Evolutionary conservation across 2,113 vertebrate genomes (phyloP), one percentile per base, ranked within the genome.

Genomic region (Epinephelus moara): DNA sequence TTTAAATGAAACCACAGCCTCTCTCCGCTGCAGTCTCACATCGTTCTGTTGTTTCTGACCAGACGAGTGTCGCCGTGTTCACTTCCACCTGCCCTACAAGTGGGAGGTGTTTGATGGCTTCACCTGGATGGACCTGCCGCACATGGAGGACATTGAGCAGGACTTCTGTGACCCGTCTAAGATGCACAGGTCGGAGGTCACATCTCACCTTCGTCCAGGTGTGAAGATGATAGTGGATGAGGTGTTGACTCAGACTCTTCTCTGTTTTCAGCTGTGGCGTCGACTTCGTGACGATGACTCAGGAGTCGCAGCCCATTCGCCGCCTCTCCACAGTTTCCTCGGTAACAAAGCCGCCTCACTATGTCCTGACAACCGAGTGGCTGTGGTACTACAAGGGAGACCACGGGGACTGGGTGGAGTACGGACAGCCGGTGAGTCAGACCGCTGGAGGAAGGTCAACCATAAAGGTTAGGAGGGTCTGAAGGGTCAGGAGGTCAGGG

Each of bases 11-110:
- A 27, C 27, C 27, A 37, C 33, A 37, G 4, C 33, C 33, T 37
- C 27, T 27, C 27, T 27, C 27, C 27, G 30, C 30, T 30, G 4
- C 30, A 30, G 4, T 30, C 30, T 30, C 30, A 30, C 30, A 30
- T 30, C 0, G 10, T 33, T 49, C 19, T 27, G 57, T 50, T 50
- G 49, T 37, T 7, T 37, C 33, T 14, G 17, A 50, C 49, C 27
- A 96, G 95, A 93, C 4, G 70, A 82, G 25, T 96, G 95, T 55
- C 85, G 71, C 12, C 85, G 67, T 4, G 90, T 95, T 37, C 95
- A 96, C 84, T 96, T 93, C 78, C 85, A 90, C 81, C 88, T 95
- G 55, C 95, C 95, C 0, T 96, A 95, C 66, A 94, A 90, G 80
- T 96, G 95, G 95, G 91, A 96, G 85, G 87, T 93, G 57, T 74